Base-by-base conservation (phyloP, 2,888 invertebrate species). In the Spodoptera littoralis region DNA sequence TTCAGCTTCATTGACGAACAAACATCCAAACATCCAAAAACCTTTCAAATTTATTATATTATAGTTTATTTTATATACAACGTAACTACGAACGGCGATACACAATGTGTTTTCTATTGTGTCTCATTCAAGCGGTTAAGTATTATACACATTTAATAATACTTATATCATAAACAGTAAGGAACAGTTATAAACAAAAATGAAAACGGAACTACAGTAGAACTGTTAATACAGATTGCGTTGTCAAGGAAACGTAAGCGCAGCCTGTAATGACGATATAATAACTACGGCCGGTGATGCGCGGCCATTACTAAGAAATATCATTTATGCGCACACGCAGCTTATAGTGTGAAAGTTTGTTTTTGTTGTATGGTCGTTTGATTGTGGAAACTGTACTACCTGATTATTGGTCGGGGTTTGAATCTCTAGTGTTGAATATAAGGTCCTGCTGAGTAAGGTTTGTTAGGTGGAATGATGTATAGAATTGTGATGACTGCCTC, bases 321-420 rank as follows among this genome's bases (percentile, higher is more conserved):
- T 78, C 72, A 78, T 76, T 76, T 71, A 58, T 54, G 60, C 75
- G 65, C 62, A 75, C 52, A 46, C 60, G 63, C 52, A 74, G 70
- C 67, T 70, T 66, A 74, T 52, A 67, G 61, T 76, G 79, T 75
- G 79, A 78, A 75, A 76, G 79, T 75, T 43, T 55, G 61, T 75
- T 76, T 70, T 76, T 76, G 60, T 60, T 27, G 36, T 45, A 51
- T n/a, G 42, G 53, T 56, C 27, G 50, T 47, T 70, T 59, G 2
- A 50, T 54, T 73, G 57, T 24, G 45, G 45, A 56, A 68, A 59
- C 63, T 30, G n/a, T 47, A 30, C 36, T 36, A 36, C 36, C 9
- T 8, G 36, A 36, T 36, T 36, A 36, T 36, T 36, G 36, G 6
- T 6, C 6, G 36, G 36, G 36, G 6, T 36, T 36, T 36, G 9